Base-by-base conservation (phyloP, 2,113 vertebrate genomes). In the Syrmaticus mikado region DNA sequence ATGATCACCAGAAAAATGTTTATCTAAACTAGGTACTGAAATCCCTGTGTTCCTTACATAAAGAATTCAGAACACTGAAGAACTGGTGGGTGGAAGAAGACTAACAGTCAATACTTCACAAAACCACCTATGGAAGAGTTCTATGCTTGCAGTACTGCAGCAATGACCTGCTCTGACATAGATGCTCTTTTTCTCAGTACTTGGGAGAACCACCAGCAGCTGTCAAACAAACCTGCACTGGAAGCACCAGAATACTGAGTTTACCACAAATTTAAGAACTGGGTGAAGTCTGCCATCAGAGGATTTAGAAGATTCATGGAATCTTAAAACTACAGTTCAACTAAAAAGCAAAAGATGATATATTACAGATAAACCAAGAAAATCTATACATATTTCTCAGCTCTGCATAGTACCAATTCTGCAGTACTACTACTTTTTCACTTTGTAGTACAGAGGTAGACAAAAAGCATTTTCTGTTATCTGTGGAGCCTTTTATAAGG, bases 71-170 rank as follows among this genome's bases (percentile, higher is more conserved):
- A 79, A 19, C 8, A 45, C 9, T 32, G 38, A 36, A 53, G 9
- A 38, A 72, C 34, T 66, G 11, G 6, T 28, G n/a, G 12, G 8
- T 20, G 9, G 10, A 85, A 2, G 8, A 58, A 17, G 21, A 78
- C 13, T 4, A 84, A 89, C 13, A 87, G 32, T 4, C 24, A 61
- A 46, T 70, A 15, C 45, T 57, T 48, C 87, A 21, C 14, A 41
- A 17, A 58, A 43, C 32, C 28, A 13, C 36, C 25, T 58, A 46
- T 0, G 32, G 20, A 13, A 66, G 17, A 46, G 6, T 2, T 12
- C 27, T 38, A 20, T 1, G 4, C 20, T 38, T 81, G 28, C 17
- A 55, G 8, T 3, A 8, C 27, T 40, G 13, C 0, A n/a, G 27
- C 11, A 21, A 22, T 2, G 17, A 55, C 17, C 9, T 41, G 21